Base-by-base conservation (phyloP, 2,797 vertebrate genomes). In the Syndactyla subalaris region DNA sequence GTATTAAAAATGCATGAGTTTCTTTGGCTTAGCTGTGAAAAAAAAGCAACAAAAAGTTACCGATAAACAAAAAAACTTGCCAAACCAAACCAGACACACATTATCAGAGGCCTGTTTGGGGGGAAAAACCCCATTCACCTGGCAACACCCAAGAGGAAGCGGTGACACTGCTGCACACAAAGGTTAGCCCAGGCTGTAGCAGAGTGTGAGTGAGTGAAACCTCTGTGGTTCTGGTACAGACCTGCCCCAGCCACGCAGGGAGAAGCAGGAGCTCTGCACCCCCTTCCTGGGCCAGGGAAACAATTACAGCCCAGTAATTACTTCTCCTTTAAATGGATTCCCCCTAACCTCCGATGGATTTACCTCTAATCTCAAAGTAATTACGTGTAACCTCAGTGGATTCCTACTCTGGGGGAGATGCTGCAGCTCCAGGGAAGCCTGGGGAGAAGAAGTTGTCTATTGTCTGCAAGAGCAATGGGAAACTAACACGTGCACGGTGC, bases 321-420 rank as follows among this genome's bases (percentile, higher is more conserved):
- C 94, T 95, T 89, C 88, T 95, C 95, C 94, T 96, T 96, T 96
- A 95, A 96, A 91, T 95, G 94, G 93, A 83, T 93, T 96, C 81
- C 36, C 38, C 87, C 63, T 94, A 94, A 94, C 95, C 96, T 95
- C 96, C 24, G 12, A 59, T 87, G 96, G 93, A 83, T 96, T 95
- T 95, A 94, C 84, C 92, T 97, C 94, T 96, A 97, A 97, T 96
- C 96, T 96, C 96, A 93, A 97, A 96, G 96, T 97, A 97, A 97
- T 97, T 96, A 97, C 72, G 92, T 91, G 77, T 92, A 96, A 96
- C 95, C 96, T 89, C 96, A 39, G 48, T 2, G 92, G 95, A 92
- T 91, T 91, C 77, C 65, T 18, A 73, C 95, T 93, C 95, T 71
- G 57, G 93, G 96, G 95, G 73, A 58, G 5, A 63, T 0, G 7